Base-by-base conservation (phyloP, 2,888 invertebrate genomes). In the Sinelater perroti region DNA sequence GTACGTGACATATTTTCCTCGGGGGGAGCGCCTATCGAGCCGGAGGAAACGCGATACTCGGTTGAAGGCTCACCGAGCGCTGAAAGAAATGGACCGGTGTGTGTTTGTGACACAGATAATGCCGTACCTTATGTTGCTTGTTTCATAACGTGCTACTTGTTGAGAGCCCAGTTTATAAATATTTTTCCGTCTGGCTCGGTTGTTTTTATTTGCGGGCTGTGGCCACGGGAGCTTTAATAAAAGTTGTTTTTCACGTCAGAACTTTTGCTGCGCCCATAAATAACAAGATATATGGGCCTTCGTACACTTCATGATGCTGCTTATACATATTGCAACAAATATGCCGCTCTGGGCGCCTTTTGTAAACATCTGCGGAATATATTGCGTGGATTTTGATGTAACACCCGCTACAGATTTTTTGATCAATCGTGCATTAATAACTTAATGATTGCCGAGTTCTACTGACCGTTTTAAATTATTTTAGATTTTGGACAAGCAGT, bases 1-100 rank as follows among this genome's bases (percentile, higher is more conserved):
- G 66, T 64, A 67, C 67, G 67, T 67, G 67, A 67, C 67, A 60
- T 63, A 65, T 63, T 63, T 63, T 62, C 44, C 62, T 62, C 63
- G 16, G 46, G 46, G 65, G 65, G 64, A 64, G 58, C 57, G 47
- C 28, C 42, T 56, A 55, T 56, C 40, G 38, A 31, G 53, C 28
- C 28, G 31, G 13, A 42, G 54, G 61, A 51, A 62, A 64, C 51
- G 58, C 58, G 57, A 59, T 59, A 56, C 59, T 16, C 7, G 8
- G 52, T 54, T 56, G 61, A 60, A 61, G 56, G 54, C 53, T 56
- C 50, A 35, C 45, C 50, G 40, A 42, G 44, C 60, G 52, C 51
- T 60, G 26, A 60, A 64, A 64, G 60, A 62, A 64, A 62, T 57
- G 57, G 36, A 54, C 57, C 55, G 56, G 56, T 55, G 57, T 58